phyloP scores from a whole-genome alignment of 2,797 vertebrate species.

The Chrosomus eos region DNA sequence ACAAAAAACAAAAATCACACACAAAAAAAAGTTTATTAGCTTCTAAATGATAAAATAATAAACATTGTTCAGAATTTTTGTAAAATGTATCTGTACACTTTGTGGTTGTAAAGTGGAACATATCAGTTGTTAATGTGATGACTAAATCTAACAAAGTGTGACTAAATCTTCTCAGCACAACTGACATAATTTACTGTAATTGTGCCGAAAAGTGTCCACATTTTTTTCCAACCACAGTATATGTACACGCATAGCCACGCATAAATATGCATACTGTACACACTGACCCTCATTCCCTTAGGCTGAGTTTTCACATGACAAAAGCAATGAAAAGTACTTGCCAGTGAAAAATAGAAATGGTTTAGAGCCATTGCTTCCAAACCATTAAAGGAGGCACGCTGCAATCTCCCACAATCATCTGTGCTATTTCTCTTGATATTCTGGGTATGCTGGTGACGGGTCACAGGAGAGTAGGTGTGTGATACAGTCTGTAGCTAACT shows the following conservation, averaged over 20 bases:
- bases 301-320: slow-evolving; percentile 25
- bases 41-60: background rate
- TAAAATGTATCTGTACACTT: background rate
- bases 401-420: slow-evolving; percentile 72
- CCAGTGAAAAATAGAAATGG: slow-evolving; percentile 71
- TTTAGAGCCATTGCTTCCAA: slow-evolving; percentile 71
- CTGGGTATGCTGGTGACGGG: slow-evolving; percentile 61
- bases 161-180: background rate
- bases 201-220: background rate
- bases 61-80: background rate
- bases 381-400: slow-evolving; percentile 71
- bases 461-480: slow-evolving; percentile 60
- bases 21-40: background rate
- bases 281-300: background rate
- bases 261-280: slow-evolving; percentile 19
- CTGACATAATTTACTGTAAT: background rate
- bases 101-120: background rate
- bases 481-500: slow-evolving; percentile 50
- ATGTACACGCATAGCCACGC: background rate
- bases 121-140: background rate
- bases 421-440: slow-evolving; percentile 68
- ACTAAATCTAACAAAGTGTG: too few species aligned
- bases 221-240: background rate
- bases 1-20: background rate
- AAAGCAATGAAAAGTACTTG: slow-evolving; percentile 57